Conservation (phyloP, 2,113 vertebrate species). For the Hippocampus abdominalis region DNA sequence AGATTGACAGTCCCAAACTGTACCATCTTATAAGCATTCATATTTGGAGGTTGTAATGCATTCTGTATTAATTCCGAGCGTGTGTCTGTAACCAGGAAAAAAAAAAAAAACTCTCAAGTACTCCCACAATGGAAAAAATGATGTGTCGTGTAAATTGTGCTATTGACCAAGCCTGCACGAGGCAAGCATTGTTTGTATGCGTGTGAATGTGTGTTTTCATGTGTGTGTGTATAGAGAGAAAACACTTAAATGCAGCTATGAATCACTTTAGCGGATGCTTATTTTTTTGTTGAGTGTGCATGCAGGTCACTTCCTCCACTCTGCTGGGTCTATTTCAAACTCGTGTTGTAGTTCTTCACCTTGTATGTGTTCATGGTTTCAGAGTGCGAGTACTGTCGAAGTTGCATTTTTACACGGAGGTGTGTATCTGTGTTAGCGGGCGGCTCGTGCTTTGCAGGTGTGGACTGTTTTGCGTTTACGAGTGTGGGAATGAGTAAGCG, state of each 20-base stretch:
- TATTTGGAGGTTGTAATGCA: not conserved
- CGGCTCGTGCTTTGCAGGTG: constrained; percentile 48
- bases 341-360: constrained; percentile 36
- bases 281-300: not conserved
- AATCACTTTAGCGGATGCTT: constrained; percentile 17
- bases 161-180: constrained; percentile 57
- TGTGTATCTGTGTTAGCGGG: constrained; percentile 44
- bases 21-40: not conserved
- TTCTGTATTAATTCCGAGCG: constrained; percentile 13
- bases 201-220: constrained; percentile 6
- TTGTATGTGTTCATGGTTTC: constrained; percentile 36
- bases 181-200: constrained; percentile 23
- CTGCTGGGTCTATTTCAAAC: constrained; percentile 29
- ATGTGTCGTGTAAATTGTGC: constrained; percentile 63
- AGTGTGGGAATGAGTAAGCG: constrained; percentile 45
- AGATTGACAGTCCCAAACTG: not conserved
- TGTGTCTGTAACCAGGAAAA: constrained; percentile 44
- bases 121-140: constrained; percentile 71
- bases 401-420: constrained; percentile 56
- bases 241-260: constrained; percentile 16
- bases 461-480: constrained; percentile 46
- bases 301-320: constrained; percentile 26
- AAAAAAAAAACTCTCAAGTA: not conserved
- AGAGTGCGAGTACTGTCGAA: constrained; percentile 45
- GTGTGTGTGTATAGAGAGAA: constrained; percentile 9